Percentiles rank a stretch among this genome's conserved stretches.
phyloP scores from a whole-genome alignment of 2,797 vertebrate species.

The Crenichthys baileyi region DNA sequence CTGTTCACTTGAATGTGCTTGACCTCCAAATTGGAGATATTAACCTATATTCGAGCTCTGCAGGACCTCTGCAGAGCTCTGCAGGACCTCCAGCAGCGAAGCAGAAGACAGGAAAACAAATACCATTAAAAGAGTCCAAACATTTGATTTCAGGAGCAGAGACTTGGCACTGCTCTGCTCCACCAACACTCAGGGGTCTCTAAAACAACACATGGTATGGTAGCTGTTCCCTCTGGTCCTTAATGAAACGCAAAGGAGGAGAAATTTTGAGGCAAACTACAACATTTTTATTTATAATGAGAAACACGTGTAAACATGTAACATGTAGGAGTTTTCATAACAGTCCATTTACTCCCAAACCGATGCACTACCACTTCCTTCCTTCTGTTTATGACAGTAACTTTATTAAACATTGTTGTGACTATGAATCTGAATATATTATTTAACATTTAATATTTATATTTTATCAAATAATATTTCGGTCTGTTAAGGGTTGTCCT shows the following conservation, averaged over 20 bases:
- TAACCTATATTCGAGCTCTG: constrained; percentile 58
- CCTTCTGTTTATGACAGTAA: constrained; percentile 59
- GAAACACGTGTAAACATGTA: constrained; percentile 47
- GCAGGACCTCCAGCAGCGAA: constrained; percentile 36
- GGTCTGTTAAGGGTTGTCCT: no score
- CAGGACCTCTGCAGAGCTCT: constrained; percentile 30
- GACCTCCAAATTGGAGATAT: constrained; percentile 71
- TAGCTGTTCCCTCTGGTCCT: constrained; percentile 6
- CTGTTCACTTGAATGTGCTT: constrained; percentile 45
- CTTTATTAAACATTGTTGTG: constrained; percentile 77
- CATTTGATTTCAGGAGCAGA: constrained; percentile 30
- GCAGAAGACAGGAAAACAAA: constrained; percentile 61
- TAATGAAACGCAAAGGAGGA: constrained; percentile 1
- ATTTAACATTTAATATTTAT: no score
- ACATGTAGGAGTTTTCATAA: constrained; percentile 58
- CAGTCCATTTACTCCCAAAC: constrained; percentile 36
- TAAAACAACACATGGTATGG: constrained; percentile 23
- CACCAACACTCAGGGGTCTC: constrained; percentile 21
- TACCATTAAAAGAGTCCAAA: constrained; percentile 39
- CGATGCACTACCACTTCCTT: constrained; percentile 58
- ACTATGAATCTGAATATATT: no score
- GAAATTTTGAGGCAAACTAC: constrained; percentile 10
- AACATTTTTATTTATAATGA: constrained; percentile 15
- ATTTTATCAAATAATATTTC: no score
- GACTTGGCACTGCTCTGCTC: constrained; percentile 29